Percentiles rank a stretch among this genome's conserved stretches.
phyloP scores from a whole-genome alignment of 2,797 vertebrate genomes.

The Yasuhikotakia modesta region DNA sequence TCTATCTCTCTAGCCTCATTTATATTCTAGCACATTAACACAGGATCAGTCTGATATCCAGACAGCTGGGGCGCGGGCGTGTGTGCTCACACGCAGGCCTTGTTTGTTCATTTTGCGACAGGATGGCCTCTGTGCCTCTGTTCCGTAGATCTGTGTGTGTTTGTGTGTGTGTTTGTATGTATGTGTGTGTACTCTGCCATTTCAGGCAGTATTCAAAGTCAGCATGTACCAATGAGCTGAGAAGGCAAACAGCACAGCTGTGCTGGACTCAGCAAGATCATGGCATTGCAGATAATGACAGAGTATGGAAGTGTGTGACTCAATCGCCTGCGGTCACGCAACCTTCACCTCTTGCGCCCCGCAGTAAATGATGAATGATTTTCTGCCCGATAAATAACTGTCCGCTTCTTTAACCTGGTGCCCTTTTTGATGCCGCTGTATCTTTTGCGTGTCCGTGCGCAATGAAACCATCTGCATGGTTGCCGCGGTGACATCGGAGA shows the following conservation, averaged over 20 bases:
- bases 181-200: slow-evolving; percentile 24
- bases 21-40: slow-evolving; percentile 64
- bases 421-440: slow-evolving; percentile 17
- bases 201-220: slow-evolving; percentile 37
- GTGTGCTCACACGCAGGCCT: slow-evolving; percentile 57
- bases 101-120: slow-evolving; percentile 69
- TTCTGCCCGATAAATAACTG: slow-evolving; percentile 58
- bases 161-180: too few relatives aligned
- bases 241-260: slow-evolving; percentile 18
- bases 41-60: slow-evolving; percentile 46
- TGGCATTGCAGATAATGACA: slow-evolving; percentile 32
- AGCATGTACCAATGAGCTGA: slow-evolving; percentile 37
- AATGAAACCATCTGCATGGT: slow-evolving; percentile 38
- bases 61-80: slow-evolving; percentile 69
- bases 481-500: slow-evolving; percentile 18
- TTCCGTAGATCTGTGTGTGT: slow-evolving; percentile 21
- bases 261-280: slow-evolving; percentile 43
- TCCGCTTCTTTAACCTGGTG: slow-evolving; percentile 63
- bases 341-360: slow-evolving; percentile 66
- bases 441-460: neutral
- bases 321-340: slow-evolving; percentile 41
- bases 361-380: slow-evolving; percentile 66
- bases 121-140: slow-evolving; percentile 60
- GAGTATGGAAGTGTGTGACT: slow-evolving; percentile 1
- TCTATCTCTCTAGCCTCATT: slow-evolving; percentile 53